Conservation (phyloP, 2,797 vertebrate species). For the Epinephelus coioides region DNA sequence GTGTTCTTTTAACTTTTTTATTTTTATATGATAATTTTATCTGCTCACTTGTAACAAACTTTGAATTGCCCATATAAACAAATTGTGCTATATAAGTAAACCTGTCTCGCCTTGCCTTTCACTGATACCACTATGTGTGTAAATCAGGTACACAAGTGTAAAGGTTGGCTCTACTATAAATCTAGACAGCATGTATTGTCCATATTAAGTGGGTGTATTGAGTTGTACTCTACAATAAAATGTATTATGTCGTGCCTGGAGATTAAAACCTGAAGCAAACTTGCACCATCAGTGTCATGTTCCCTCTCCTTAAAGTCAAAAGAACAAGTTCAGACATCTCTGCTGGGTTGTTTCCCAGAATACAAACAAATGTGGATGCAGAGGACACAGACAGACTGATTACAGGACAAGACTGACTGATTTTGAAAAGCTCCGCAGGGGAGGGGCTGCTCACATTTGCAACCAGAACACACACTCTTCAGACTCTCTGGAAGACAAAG, state of each 20-base stretch:
- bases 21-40: no score
- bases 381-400: slow-evolving; percentile 45
- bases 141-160: not conserved
- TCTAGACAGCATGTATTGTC: not conserved
- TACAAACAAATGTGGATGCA: slow-evolving; percentile 11
- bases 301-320: slow-evolving; percentile 9
- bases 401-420: slow-evolving; percentile 41
- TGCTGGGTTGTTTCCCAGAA: slow-evolving; percentile 29
- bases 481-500: slow-evolving; percentile 22
- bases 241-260: not conserved
- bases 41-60: no score
- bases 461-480: slow-evolving; percentile 50
- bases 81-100: no score
- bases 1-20: no score
- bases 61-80: no score
- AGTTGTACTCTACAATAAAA: not conserved
- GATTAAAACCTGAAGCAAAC: not conserved
- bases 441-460: slow-evolving; percentile 27
- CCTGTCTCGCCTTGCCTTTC: no score
- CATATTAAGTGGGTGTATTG: not conserved
- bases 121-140: not conserved
- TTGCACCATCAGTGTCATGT: not conserved
- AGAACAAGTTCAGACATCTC: slow-evolving; percentile 21
- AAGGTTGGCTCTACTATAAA: not conserved
- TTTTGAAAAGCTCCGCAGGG: slow-evolving; percentile 28